A percentile compares a stretch with the other conserved stretches of the same genome.
phyloP scores from a whole-genome alignment of 2,888 invertebrate species.

The Leistus spinibarbis region DNA sequence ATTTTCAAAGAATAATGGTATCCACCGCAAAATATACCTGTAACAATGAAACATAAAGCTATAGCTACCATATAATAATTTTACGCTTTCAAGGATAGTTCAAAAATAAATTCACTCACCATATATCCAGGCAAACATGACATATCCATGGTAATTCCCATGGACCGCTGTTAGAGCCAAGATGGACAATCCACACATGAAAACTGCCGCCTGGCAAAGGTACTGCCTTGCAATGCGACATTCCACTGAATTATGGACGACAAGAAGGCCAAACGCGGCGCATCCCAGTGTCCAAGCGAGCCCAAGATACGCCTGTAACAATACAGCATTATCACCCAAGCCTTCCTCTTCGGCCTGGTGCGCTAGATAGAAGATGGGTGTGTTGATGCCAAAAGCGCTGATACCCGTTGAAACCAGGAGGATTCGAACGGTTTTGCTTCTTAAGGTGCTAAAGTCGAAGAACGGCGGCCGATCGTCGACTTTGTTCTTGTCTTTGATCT shows the following conservation, averaged over 20 bases:
- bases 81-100: constrained; percentile 17
- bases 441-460: constrained; percentile 84
- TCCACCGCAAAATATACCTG: constrained; percentile 85
- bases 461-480: constrained; percentile 80
- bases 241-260: constrained; percentile 82
- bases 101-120: no score
- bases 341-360: constrained; percentile 81
- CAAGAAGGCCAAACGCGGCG: constrained; percentile 78
- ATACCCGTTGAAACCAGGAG: constrained; percentile 80
- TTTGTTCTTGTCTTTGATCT: constrained; percentile 80
- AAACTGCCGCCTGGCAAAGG: constrained; percentile 79
- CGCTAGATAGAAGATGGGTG: constrained; percentile 83
- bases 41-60: constrained; percentile 42
- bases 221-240: constrained; percentile 86
- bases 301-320: constrained; percentile 77
- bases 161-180: constrained; percentile 78
- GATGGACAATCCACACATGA: constrained; percentile 78
- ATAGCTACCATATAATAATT: not conserved
- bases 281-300: constrained; percentile 85
- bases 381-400: constrained; percentile 81
- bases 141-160: constrained; percentile 77
- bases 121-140: constrained; percentile 82
- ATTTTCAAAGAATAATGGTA: constrained; percentile 88
- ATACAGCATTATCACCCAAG: constrained; percentile 56
- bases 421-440: constrained; percentile 84